Conservation (phyloP, 2,113 vertebrate genomes). For the Sinocyclocheilus rhinocerous region DNA sequence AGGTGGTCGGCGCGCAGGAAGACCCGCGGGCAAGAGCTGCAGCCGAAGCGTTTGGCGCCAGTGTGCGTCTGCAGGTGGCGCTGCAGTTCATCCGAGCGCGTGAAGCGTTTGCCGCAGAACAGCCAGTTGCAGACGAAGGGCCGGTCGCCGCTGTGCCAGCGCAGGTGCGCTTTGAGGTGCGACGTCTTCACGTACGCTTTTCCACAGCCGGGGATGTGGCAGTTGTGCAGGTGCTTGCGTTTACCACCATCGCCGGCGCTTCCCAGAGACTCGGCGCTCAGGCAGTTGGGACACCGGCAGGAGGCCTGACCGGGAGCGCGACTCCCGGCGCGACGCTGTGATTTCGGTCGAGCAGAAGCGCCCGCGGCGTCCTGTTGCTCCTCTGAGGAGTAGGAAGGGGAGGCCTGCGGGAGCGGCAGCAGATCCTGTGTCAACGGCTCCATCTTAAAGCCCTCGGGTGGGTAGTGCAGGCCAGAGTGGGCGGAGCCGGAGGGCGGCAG, state of each 20-base stretch:
- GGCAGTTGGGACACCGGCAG: slow-evolving; percentile 93
- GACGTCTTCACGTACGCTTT: slow-evolving; percentile 77
- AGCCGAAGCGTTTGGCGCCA: slow-evolving; percentile 72
- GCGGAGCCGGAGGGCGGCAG: slow-evolving; percentile 49
- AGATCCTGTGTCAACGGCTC: slow-evolving; percentile 72
- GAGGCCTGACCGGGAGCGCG: slow-evolving; percentile 84
- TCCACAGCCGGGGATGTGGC: slow-evolving; percentile 73
- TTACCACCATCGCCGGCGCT: slow-evolving; percentile 79
- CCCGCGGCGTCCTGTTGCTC: slow-evolving; percentile 74
- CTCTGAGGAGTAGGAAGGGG: slow-evolving; percentile 73
- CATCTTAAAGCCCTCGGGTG: slow-evolving; percentile 83
- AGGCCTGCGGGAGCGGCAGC: slow-evolving; percentile 50
- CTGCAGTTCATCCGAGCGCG: slow-evolving; percentile 75
- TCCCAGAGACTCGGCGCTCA: slow-evolving; percentile 88
- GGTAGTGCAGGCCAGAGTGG: slow-evolving; percentile 79
- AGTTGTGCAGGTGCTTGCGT: slow-evolving; percentile 83
- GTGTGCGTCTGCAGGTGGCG: slow-evolving; percentile 75
- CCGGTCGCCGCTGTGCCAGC: slow-evolving; percentile 75
- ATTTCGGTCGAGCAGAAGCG: slow-evolving; percentile 74
- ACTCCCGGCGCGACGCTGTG: slow-evolving; percentile 81
- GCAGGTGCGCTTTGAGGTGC: slow-evolving; percentile 77
- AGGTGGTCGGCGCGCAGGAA: slow-evolving; percentile 75
- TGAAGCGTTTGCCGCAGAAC: slow-evolving; percentile 77
- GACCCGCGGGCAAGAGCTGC: slow-evolving; percentile 69
- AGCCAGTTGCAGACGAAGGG: slow-evolving; percentile 77